phyloP scores from a whole-genome alignment of 2,888 invertebrate genomes.

The Oligia strigilis region DNA sequence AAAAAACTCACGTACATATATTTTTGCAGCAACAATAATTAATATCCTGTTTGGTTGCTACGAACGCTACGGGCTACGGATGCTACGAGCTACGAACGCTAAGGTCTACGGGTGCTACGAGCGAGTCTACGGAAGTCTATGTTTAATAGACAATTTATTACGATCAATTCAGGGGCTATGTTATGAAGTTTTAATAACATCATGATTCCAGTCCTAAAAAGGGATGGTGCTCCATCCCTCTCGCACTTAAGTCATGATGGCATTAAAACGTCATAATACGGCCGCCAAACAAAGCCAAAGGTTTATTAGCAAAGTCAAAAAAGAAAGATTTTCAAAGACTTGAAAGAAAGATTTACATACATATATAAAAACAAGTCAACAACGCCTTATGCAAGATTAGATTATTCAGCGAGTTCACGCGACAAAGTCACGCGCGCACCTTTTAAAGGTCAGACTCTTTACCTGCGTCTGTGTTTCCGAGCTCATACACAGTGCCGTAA shows the following conservation, averaged over 20 bases:
- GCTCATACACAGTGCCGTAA: too few relatives aligned
- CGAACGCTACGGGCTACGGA: not conserved
- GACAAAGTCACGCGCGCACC: not conserved
- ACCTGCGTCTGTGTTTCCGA: too few relatives aligned
- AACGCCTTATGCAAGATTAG: not conserved
- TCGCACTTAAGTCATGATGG: not conserved
- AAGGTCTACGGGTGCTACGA: not conserved
- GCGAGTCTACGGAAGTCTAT: not conserved
- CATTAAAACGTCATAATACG: not conserved
- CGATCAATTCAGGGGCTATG: not conserved
- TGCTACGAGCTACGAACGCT: not conserved
- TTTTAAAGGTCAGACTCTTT: slow-evolving; percentile 5
- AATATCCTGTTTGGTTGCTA: not conserved
- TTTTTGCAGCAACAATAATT: slow-evolving; percentile 4
- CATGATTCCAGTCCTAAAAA: not conserved
- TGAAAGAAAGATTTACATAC: not conserved
- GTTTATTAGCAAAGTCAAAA: not conserved
- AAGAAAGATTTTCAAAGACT: not conserved
- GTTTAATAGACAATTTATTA: not conserved
- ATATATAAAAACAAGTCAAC: not conserved
- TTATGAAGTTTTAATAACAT: not conserved
- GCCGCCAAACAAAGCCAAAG: not conserved
- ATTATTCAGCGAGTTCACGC: not conserved
- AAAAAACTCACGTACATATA: not conserved
- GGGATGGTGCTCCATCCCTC: too few relatives aligned